Base-by-base conservation (phyloP, 1,140 invertebrate species). In the Luehdorfia chinensis region DNA sequence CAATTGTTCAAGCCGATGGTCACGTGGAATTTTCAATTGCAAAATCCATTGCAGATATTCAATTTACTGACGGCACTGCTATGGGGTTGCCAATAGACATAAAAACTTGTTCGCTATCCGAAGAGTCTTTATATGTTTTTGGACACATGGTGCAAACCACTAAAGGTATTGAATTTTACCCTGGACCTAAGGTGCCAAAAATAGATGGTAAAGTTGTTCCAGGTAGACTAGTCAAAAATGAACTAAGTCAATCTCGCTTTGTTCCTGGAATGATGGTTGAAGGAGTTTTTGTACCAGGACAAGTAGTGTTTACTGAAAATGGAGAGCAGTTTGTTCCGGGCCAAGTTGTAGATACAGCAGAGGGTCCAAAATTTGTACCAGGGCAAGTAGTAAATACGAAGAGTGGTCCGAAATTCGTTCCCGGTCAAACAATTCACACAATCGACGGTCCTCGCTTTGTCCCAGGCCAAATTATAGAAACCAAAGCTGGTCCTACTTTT, bases 261-360 rank as follows among this genome's bases (percentile, higher is more conserved):
- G 90, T 93, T 2, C 92, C 92, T 4, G 93, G 93, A 41, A 90
- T 90, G 59, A 90, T 92, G 80, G 89, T 90, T 0, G 90, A 92
- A 44, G 91, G 90, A 19, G 83, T 87, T 46, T 94, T 94, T 65
- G 84, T 93, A 7, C 92, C 93, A 0, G 93, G 93, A 2, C 92
- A 93, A 81, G 88, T 91, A 47, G 90, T 93, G 0, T 90, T 88
- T 48, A 93, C 91, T 2, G 91, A 92, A 66, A 90, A 89, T 45
- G 91, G 91, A 1, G 92, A 93, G 67, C 90, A 92, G 50, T 93
- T 94, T 69, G 90, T 94, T n/a, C 92, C 93, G 1, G 93, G 93
- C 4, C 92, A 94, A 84, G 92, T 93, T 7, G 81, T 94, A 9
- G 87, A 92, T 60, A 93, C 92, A 6, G 88, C 6, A 88, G 92